Evolutionary conservation across 2,113 vertebrate genomes (phyloP).

Genomic region (Dolichallabes microphthalmus): DNA sequence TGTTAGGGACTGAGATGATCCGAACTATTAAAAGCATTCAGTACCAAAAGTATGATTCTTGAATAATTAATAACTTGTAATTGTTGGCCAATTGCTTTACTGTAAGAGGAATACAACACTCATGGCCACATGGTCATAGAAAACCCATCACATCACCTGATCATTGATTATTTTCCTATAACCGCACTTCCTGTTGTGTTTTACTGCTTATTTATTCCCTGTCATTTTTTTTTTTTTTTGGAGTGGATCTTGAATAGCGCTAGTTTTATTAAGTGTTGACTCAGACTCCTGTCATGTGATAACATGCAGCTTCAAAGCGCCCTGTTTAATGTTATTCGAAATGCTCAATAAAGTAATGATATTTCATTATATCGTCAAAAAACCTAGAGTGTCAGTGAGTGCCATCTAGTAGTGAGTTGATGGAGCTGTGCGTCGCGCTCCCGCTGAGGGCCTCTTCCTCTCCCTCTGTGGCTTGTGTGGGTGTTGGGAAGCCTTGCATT

Average conservation of each 20-base stretch:
- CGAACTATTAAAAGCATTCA: neutral
- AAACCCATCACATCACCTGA: neutral
- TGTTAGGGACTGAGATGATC: neutral
- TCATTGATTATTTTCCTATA: neutral
- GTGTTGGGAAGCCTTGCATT: constrained; percentile 8
- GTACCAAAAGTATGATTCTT: neutral
- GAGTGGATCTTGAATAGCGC: neutral
- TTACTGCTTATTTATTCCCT: neutral
- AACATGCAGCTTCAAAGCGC: neutral
- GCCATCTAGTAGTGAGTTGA: neutral
- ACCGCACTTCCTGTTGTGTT: neutral
- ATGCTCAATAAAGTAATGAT: neutral
- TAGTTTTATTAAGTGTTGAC: neutral
- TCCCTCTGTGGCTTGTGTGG: constrained; percentile 17
- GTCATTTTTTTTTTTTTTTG: too few relatives aligned
- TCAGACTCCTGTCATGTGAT: too few relatives aligned
- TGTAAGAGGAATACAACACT: neutral
- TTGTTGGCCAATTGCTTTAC: neutral
- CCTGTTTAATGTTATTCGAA: neutral
- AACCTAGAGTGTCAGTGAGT: neutral
- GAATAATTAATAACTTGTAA: neutral
- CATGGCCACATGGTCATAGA: too few relatives aligned
- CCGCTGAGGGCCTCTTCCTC: constrained; percentile 27
- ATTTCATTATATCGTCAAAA: neutral
- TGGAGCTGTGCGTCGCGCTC: neutral